Conservation (phyloP, 2,888 invertebrate species). For the Patella pellucida region DNA sequence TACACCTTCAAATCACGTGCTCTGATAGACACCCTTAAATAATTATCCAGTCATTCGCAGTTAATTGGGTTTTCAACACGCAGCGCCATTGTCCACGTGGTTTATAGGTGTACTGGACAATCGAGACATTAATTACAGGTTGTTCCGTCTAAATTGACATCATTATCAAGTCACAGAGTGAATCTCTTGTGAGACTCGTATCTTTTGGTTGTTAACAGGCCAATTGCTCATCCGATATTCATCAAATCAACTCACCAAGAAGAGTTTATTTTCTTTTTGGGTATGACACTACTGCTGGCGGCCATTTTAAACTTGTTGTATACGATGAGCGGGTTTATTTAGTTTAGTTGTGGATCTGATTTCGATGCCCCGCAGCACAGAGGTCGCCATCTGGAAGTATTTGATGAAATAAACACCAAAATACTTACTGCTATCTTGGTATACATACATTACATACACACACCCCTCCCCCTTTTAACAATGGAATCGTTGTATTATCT, state of each 20-base stretch:
- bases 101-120: not conserved
- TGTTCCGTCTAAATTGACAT: constrained; percentile 3
- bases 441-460: too few relatives aligned
- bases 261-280: constrained; percentile 7
- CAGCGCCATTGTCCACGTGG: too few relatives aligned
- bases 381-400: constrained; percentile 9
- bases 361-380: constrained; percentile 1
- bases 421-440: not conserved
- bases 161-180: constrained; percentile 2
- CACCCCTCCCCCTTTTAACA: too few relatives aligned
- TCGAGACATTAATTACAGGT: constrained; percentile 10
- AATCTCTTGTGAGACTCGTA: not conserved
- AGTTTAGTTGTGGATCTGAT: constrained; percentile 6
- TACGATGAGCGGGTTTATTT: not conserved
- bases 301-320: not conserved
- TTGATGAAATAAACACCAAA: constrained; percentile 4
- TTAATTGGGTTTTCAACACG: constrained; percentile 2
- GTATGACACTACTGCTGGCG: constrained; percentile 11
- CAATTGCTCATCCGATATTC: not conserved
- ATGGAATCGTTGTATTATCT: too few relatives aligned
- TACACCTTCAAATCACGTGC: not conserved
- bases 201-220: constrained; percentile 4
- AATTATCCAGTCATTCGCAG: not conserved
- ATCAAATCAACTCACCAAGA: not conserved
- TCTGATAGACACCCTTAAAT: not conserved